Evolutionary conservation across 2,113 vertebrate species (phyloP), one percentile per base, ranked within the genome.

Genomic region (Penelope pileata): DNA sequence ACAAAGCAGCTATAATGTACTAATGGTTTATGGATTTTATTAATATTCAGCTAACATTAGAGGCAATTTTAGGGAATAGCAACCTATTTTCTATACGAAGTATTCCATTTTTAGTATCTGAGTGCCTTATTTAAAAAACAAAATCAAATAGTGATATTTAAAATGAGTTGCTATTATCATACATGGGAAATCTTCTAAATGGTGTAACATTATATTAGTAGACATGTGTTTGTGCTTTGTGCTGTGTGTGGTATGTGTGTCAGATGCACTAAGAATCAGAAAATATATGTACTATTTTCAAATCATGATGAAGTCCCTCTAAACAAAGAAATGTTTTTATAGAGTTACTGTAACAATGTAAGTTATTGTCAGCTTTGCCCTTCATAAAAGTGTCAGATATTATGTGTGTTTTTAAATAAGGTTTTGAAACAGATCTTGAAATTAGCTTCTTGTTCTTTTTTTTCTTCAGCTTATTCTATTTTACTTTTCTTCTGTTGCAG

Each of bases 21-120:
- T 97, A 98, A 98, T 97, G 96, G 96, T 97, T 98, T 98, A 98
- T 98, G 97, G 97, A 98, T 98, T 98, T 98, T 98, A 98, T 98
- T 98, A 98, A 97, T 97, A 97, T 97, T 97, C 97, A 96, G 94
- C 94, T 96, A 98, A 97, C 95, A 98, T 97, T 96, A 97, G 88
- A 98, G 90, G 92, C 92, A 97, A 94, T 97, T 98, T 97, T 97
- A 96, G 87, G 90, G 74, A 95, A 94, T 53, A 97, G 62, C 51
- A 96, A 93, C 95, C 88, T 97, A 94, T 97, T 98, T 98, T 96
- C 93, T 97, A 95, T 96, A 94, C 97, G 93, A 98, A 95, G 75
- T 96, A 95, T 97, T 93, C 74, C 2, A 70, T 94, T 93, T 97
- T 97, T 96, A 95, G 63, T 92, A 82, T 94, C 70, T n/a, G 59